Base-by-base conservation (phyloP, 2,113 vertebrate genomes). In the Sylvia atricapilla region DNA sequence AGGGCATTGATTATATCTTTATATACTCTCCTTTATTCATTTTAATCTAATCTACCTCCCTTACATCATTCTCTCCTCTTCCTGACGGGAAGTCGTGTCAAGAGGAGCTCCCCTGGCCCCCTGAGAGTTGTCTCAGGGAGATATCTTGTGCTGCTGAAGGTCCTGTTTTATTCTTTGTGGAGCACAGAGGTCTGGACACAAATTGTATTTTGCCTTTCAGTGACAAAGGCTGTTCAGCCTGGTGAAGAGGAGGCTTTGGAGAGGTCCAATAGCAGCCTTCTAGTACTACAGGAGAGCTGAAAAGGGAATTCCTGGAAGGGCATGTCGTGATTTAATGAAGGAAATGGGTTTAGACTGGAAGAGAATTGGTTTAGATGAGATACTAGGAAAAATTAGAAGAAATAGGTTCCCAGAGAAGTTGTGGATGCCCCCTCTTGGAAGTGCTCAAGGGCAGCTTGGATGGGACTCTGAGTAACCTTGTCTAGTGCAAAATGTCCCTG, bases 11-110 rank as follows among this genome's bases (percentile, higher is more conserved):
- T 67, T 88, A 16, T 80, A 64, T 90, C 82, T 88, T 88, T 63
- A 60, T 59, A 37, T 7, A 14, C 64, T 88, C 47, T 85, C 33
- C 55, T 90, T 85, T 84, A 88, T 88, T 92, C 20, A 3, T 74
- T 93, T 92, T 93, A 95, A 93, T 95, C 90, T 96, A 88, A 94
- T 90, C 94, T 94, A 66, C 82, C 92, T 93, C 88, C 47, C 59
- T 93, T 90, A 96, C 82, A 90, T 90, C 95, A 94, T 94, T 55
- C 44, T 69, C 20, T 37, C 64, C 89, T 90, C 87, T 95, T 95
- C 92, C 96, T 95, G 93, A 13, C 1, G 0, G 89, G 82, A 92
- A 94, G 87, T 55, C 0, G 0, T 52, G 59, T 43, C 0, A 5
- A 83, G 79, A 33, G 30, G 47, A 86, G 85, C 80, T 95, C 23